phyloP scores from a whole-genome alignment of 2,113 vertebrate species.

The Paradoxurus hermaphroditus region DNA sequence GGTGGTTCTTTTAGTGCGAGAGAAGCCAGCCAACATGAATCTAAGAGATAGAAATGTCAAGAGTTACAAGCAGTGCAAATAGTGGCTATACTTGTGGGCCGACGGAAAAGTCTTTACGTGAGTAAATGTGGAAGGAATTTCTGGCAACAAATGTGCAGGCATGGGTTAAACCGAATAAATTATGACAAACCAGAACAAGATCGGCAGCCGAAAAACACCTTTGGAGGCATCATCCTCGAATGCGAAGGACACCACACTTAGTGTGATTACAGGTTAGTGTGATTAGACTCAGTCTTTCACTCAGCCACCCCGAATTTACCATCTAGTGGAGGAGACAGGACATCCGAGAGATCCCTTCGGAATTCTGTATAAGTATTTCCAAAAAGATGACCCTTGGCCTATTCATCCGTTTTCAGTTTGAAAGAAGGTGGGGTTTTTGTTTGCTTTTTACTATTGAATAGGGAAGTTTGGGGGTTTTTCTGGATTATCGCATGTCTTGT shows the following conservation, averaged over 20 bases:
- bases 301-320: neutral
- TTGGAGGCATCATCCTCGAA: rapidly evolving
- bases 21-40: conserved; percentile 17
- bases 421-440: neutral
- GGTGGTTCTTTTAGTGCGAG: neutral
- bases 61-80: neutral
- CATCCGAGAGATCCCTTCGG: neutral
- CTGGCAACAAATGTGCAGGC: neutral
- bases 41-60: conserved; percentile 39
- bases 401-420: neutral
- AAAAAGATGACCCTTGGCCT: rapidly evolving
- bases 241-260: rapidly evolving
- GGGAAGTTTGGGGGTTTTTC: neutral
- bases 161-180: neutral
- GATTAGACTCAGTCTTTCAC: rapidly evolving
- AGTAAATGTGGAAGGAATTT: neutral
- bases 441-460: neutral
- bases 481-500: neutral
- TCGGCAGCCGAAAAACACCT: rapidly evolving
- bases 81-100: neutral
- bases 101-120: neutral
- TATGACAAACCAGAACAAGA: rapidly evolving
- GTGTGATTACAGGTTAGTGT: too few relatives aligned
- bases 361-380: too few relatives aligned
- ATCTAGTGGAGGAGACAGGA: rapidly evolving